Evolutionary conservation across 2,888 invertebrate species (phyloP), one percentile per base, ranked within the genome.

Genomic region (Asteroscopus sphinx): DNA sequence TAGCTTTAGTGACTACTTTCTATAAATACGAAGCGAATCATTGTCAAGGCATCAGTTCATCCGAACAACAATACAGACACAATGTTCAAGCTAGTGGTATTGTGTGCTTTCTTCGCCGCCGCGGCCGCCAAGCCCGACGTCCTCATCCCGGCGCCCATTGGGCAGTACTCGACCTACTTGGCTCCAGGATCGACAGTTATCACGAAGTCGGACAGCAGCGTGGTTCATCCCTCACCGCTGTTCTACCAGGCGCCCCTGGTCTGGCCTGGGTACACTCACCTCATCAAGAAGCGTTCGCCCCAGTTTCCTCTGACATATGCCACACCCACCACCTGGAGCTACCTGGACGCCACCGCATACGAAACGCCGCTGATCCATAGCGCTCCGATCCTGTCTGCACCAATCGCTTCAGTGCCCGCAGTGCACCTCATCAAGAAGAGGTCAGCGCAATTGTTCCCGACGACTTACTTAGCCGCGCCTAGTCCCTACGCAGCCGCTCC

Each of bases 81-180:
- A 80, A 94, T 94, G 93, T 92, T 85, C 81, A 93, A 92, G 80
- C 77, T 92, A 91, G 94, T 95, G 90, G 95, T 95, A 85, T 94
- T 96, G 94, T 95, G 92, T 83, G 95, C 95, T 88, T 88, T 96
- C 79, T 81, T 96, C 79, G 95, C 95, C 76, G 89, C 93, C 75
- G 95, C 89, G 72, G 83, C 89, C 52, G 96, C 95, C 69, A 85
- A 89, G 67, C 91, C 91, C 7, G 73, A 82, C 16, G 47, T 69
- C 9, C 17, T 76, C 33, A 35, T 53, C 15, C 33, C 64, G 37
- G 39, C 72, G 8, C 74, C 68, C 44, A 62, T 78, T 25, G 65
- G 83, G 11, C 86, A 71, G 11, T 71, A 66, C 32, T 63, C 88
- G 53, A 81, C 86, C 8, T 58, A 84, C 40, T 40, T 89, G 35